phyloP scores from a whole-genome alignment of 53 echinoderm and acorn worm genomes.

The Luidia sarsii region DNA sequence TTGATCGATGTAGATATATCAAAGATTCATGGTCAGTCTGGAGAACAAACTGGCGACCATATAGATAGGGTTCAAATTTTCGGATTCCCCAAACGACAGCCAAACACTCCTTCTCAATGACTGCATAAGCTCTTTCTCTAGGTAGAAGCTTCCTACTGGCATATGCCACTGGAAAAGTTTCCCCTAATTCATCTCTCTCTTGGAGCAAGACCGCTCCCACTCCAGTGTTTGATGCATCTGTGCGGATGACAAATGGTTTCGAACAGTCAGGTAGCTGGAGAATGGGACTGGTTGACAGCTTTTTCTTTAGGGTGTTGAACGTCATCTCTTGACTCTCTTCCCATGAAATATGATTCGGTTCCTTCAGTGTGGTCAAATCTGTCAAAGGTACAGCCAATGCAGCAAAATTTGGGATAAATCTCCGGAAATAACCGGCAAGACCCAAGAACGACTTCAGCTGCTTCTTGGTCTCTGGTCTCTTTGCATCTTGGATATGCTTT shows the following conservation, averaged over 20 bases:
- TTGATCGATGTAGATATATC: neutral
- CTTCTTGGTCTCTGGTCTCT: slow-evolving; percentile 37
- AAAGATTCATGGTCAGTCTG: slow-evolving; percentile 24
- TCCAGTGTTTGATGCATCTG: slow-evolving; percentile 21
- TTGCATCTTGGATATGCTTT: slow-evolving; percentile 25
- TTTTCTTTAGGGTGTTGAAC: slow-evolving; percentile 4
- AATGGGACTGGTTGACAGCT: neutral
- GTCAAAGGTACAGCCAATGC: slow-evolving; percentile 35
- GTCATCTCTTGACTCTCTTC: neutral
- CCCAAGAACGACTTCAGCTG: slow-evolving; percentile 40
- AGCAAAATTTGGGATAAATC: slow-evolving; percentile 45
- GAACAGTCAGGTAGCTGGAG: slow-evolving; percentile 12
- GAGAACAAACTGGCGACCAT: neutral
- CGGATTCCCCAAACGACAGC: slow-evolving; percentile 11
- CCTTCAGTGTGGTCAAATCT: slow-evolving; percentile 2
- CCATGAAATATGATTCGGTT: slow-evolving; percentile 11
- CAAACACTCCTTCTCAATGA: slow-evolving; percentile 26
- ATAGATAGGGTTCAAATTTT: neutral
- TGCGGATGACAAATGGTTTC: slow-evolving; percentile 27
- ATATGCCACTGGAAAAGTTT: slow-evolving; percentile 24
- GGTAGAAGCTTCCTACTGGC: slow-evolving; percentile 4
- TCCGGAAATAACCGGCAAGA: slow-evolving; percentile 34
- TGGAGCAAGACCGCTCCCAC: slow-evolving; percentile 17
- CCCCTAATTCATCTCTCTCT: neutral
- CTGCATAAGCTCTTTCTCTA: neutral